Conservation (phyloP, 2,113 vertebrate genomes). For the Emydocephalus ijimae region DNA sequence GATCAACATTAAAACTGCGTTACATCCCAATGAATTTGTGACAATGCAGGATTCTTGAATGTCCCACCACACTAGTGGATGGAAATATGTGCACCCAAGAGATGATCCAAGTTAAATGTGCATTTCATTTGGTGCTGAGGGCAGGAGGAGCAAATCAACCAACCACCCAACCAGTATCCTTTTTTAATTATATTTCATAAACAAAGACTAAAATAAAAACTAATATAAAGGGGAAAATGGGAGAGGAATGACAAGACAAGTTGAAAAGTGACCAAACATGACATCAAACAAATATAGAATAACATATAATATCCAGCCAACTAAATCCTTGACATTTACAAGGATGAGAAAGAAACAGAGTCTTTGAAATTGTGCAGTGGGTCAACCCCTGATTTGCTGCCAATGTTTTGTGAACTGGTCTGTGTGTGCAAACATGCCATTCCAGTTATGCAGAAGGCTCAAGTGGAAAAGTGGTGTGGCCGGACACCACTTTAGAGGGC, state of each 20-base stretch:
- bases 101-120: neutral
- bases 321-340: neutral
- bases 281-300: neutral
- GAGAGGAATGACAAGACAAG: neutral
- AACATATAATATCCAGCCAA: neutral
- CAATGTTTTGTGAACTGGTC: neutral
- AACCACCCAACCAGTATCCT: neutral
- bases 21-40: neutral
- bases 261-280: neutral
- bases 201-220: neutral
- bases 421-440: neutral
- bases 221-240: neutral
- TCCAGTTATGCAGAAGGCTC: neutral
- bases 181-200: neutral
- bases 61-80: neutral
- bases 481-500: neutral
- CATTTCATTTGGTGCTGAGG: neutral
- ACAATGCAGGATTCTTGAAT: neutral
- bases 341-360: neutral
- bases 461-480: neutral
- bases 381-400: neutral
- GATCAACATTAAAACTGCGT: neutral
- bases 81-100: neutral
- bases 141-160: neutral
- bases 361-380: neutral